phyloP scores from a whole-genome alignment of 2,888 invertebrate species.

The Rhorus exstirpatorius region DNA sequence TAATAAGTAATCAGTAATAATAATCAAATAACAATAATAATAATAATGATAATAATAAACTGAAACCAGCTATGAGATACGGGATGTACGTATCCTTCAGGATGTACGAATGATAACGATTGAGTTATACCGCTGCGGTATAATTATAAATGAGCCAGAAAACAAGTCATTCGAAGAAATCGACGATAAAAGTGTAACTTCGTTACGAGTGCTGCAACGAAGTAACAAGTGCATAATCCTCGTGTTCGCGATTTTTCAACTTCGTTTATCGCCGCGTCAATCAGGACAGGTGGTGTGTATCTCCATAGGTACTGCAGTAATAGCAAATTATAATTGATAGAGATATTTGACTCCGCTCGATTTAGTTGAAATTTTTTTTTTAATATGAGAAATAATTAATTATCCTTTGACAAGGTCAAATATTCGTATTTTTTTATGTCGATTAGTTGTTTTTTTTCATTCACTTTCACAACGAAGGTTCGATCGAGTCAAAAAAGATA shows the following conservation, averaged over 20 bases:
- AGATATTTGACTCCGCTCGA: neutral
- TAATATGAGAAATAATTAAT: neutral
- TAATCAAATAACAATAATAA: conserved; percentile 15
- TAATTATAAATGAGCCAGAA: conserved; percentile 12
- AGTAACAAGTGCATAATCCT: conserved; percentile 6
- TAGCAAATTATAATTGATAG: neutral
- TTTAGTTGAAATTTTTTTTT: too few species aligned
- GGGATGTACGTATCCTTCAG: neutral
- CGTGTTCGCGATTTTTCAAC: neutral
- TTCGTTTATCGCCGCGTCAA: conserved; percentile 2
- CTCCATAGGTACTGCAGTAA: neutral
- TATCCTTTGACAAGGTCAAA: neutral
- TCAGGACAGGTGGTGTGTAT: neutral
- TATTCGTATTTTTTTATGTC: neutral
- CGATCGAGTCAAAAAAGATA: too few species aligned
- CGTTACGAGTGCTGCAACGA: conserved; percentile 8
- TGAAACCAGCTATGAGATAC: neutral
- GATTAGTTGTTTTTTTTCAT: too few species aligned
- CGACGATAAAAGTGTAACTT: conserved; percentile 1
- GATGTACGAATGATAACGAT: conserved; percentile 12
- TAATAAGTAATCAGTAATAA: conserved; percentile 2
- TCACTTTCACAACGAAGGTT: neutral
- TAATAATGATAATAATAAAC: neutral
- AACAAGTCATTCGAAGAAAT: neutral
- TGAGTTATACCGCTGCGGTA: neutral